Evolutionary conservation across 2,113 vertebrate species (phyloP), one percentile per base, ranked within the genome.

Genomic region (Orthochromis indermauri): DNA sequence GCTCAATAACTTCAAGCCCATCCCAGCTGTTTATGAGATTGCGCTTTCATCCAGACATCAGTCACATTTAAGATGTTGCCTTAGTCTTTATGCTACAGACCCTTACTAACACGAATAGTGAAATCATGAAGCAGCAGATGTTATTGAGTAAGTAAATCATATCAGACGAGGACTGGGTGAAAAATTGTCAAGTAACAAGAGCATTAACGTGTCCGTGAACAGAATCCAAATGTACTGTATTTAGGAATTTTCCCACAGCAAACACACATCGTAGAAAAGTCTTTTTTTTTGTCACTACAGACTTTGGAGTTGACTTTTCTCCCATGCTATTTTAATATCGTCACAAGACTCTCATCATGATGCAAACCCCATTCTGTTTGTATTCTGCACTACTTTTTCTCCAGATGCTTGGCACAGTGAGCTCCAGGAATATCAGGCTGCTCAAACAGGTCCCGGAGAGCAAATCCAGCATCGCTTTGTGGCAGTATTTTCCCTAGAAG

Each of bases 11-110:
- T 92, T 92, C 88, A 89, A 88, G 71, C 86, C 88, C 91, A 40
- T 93, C 92, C 81, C 84, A 61, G 86, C 82, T 93, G 92, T 92
- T 95, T 94, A 95, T 95, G 90, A 92, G 91, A 92, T 90, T 88
- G 91, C 78, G 87, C 91, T 95, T 94, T 94, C 93, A 89, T 89
- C 79, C 45, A 16, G 37, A 88, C 91, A 93, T 91, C 92, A 91
- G 76, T 95, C 92, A 93, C 78, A 35, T 92, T 92, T 86, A 88
- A 88, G 84, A 89, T 59, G 63, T 40, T 73, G 88, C 85, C 37
- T 68, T 73, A 28, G 55, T 80, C 76, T 82, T 76, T 37, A 31
- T 47, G 54, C 76, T 82, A 90, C 45, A 80, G 81, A 83, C 83
- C 80, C 71, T 49, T 8, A 37, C 35, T 55, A 88, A 87, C 26